Conservation (phyloP, 1,140 invertebrate species). For the Drosophila ambigua region DNA sequence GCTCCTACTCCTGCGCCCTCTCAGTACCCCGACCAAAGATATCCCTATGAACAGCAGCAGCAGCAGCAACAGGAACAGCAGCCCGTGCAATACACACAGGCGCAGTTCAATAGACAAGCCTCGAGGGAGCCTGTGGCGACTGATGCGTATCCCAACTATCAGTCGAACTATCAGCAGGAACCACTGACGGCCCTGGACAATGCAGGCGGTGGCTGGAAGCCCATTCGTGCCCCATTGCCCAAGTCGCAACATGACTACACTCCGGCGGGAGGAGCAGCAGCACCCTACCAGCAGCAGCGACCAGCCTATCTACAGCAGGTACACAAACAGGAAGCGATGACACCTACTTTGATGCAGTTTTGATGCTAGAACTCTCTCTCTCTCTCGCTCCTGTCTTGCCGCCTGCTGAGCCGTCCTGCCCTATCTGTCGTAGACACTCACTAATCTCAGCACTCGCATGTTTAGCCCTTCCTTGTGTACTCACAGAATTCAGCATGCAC, state of each 20-base stretch:
- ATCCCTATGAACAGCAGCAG: conserved; percentile 48
- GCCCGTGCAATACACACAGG: conserved; percentile 76
- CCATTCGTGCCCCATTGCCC: conserved; percentile 64
- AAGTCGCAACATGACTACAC: conserved; percentile 56
- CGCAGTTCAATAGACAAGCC: conserved; percentile 72
- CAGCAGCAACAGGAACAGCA: conserved; percentile 30
- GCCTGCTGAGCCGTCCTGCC: conserved; percentile 4
- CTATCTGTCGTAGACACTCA: too few relatives aligned
- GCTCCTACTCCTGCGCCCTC: conserved; percentile 7
- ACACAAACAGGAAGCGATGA: conserved; percentile 13
- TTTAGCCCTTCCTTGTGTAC: background rate
- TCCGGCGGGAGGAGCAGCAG: conserved; percentile 27
- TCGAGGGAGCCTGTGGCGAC: conserved; percentile 56
- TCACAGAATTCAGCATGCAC: conserved; percentile 7
- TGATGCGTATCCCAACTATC: conserved; percentile 20
- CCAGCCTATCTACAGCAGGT: conserved; percentile 83
- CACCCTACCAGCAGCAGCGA: conserved; percentile 38
- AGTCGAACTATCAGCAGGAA: conserved; percentile 36
- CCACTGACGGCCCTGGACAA: conserved; percentile 26
- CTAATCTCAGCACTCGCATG: background rate
- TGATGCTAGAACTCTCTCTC: conserved; percentile 37
- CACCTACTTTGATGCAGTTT: too few relatives aligned
- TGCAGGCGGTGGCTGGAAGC: conserved; percentile 68
- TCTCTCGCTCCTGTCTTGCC: conserved; percentile 19
- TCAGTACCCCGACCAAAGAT: conserved; percentile 44